Conservation (phyloP, 2,113 vertebrate species). For the Isurus oxyrinchus region DNA sequence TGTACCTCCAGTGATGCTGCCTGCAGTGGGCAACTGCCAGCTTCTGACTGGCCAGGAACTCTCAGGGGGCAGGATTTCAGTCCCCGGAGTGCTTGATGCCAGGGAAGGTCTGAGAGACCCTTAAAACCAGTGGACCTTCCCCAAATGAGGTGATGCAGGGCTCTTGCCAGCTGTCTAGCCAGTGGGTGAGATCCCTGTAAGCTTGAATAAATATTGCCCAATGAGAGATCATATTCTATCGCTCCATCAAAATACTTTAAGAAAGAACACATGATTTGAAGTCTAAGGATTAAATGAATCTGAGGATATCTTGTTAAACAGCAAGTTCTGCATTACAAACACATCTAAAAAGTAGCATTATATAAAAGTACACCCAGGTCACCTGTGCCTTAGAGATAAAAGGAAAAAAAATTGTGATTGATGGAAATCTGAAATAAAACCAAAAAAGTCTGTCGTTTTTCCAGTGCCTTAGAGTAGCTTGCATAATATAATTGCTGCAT, state of each 20-base stretch:
- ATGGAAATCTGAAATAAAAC: background rate
- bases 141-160: too few species aligned
- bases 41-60: too few species aligned
- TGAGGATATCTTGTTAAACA: background rate
- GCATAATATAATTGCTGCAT: background rate
- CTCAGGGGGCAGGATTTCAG: too few species aligned
- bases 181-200: too few species aligned
- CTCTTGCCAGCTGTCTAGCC: too few species aligned
- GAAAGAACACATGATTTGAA: background rate
- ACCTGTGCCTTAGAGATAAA: background rate
- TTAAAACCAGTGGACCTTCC: too few species aligned
- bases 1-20: too few species aligned
- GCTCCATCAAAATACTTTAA: background rate
- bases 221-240: background rate
- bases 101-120: too few species aligned
- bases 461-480: background rate
- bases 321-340: background rate
- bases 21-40: too few species aligned
- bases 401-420: background rate
- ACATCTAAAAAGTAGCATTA: background rate
- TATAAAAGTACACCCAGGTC: background rate
- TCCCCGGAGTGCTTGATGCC: too few species aligned
- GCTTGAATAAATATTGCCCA: too few species aligned
- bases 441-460: background rate
- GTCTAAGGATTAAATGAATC: background rate